A percentile compares a stretch with the other conserved stretches of the same genome.
Conservation (phyloP, 2,113 vertebrate species). For the Eidolon helvum region DNA sequence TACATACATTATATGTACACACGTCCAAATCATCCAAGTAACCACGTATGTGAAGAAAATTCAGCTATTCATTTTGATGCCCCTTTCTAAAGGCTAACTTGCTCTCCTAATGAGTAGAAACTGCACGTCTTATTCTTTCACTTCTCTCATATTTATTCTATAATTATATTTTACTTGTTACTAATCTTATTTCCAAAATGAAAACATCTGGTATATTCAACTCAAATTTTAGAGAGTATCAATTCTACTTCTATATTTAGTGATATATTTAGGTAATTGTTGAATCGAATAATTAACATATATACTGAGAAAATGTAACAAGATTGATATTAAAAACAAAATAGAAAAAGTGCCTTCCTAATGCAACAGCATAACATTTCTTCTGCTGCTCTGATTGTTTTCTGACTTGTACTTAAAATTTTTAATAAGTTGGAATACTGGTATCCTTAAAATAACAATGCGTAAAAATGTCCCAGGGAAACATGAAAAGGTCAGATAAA, state of each 20-base stretch:
- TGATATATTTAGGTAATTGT: neutral
- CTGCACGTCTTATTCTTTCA: neutral
- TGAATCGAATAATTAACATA: neutral
- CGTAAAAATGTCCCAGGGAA: neutral
- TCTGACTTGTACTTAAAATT: neutral
- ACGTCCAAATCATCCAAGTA: neutral
- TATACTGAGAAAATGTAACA: neutral
- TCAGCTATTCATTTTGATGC: neutral
- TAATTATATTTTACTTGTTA: neutral
- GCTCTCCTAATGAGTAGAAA: neutral
- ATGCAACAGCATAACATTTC: neutral
- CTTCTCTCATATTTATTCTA: neutral
- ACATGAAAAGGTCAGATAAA: constrained; percentile 27
- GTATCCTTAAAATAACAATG: constrained; percentile 7
- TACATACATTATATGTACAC: neutral
- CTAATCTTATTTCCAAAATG: neutral
- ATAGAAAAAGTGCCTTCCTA: neutral
- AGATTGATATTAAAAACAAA: neutral
- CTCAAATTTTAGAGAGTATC: neutral
- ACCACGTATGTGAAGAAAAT: neutral
- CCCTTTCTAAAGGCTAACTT: neutral
- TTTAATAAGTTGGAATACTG: neutral
- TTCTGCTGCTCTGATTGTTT: neutral
- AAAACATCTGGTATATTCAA: neutral
- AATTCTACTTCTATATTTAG: neutral